phyloP scores from a whole-genome alignment of 2,797 vertebrate species.

The Pantherophis alleghaniensis region DNA sequence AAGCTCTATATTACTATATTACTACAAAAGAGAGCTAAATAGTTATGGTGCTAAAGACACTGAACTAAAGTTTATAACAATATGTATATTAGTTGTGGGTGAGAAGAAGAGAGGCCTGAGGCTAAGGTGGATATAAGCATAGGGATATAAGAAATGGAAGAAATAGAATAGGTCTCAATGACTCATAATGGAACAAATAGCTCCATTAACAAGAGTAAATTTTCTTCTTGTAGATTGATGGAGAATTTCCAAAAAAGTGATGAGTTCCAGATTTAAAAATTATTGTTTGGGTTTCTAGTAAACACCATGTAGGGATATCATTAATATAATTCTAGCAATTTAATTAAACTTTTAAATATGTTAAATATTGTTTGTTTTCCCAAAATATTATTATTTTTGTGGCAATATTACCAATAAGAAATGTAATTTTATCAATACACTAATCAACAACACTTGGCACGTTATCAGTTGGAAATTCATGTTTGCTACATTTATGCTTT shows the following conservation, averaged over 20 bases:
- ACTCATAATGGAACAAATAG: no score
- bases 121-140: not conserved
- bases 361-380: not conserved
- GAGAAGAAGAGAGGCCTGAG: not conserved
- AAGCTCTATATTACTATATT: not conserved
- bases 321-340: not conserved
- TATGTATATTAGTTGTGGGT: not conserved
- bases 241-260: no score
- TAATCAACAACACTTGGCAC: not conserved
- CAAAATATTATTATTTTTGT: not conserved
- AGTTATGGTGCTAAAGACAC: not conserved
- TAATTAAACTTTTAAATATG: not conserved
- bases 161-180: no score
- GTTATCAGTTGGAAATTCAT: not conserved
- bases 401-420: not conserved
- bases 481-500: not conserved
- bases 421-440: not conserved
- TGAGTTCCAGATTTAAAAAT: no score
- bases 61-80: not conserved
- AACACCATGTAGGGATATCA: not conserved
- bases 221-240: no score
- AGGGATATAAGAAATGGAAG: no score
- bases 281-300: not conserved
- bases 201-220: no score
- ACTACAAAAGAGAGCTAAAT: not conserved